Evolutionary conservation across 92 coral and sea anemone species (phyloP).

Genomic region (Bergia puertoricense): DNA sequence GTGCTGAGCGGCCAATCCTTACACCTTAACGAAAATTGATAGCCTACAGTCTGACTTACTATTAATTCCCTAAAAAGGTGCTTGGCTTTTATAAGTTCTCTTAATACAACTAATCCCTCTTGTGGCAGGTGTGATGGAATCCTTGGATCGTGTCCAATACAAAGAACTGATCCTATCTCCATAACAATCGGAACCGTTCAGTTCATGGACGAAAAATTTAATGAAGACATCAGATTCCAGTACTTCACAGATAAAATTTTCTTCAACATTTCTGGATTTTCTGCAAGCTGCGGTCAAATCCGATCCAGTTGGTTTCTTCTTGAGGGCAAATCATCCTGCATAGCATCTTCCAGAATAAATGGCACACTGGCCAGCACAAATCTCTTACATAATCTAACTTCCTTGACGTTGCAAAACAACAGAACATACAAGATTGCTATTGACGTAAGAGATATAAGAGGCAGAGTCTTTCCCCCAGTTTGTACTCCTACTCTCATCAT

Average conservation of each 20-base stretch:
- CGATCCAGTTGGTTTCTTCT: conserved; percentile 39
- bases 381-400: conserved; percentile 49
- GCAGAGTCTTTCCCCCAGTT: conserved; percentile 54
- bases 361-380: conserved; percentile 49
- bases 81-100: neutral
- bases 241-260: conserved; percentile 15
- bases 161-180: conserved; percentile 9
- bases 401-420: conserved; percentile 59
- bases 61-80: no score
- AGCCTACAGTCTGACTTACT: no score
- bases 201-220: conserved; percentile 13
- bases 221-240: conserved; percentile 20
- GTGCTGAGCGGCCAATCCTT: no score
- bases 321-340: conserved; percentile 48
- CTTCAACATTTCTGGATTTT: conserved; percentile 36
- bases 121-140: conserved; percentile 37
- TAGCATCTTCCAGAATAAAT: conserved; percentile 37
- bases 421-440: conserved; percentile 69
- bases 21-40: no score
- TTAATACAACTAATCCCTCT: neutral
- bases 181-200: conserved; percentile 9
- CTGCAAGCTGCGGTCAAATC: conserved; percentile 37
- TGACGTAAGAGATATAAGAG: conserved; percentile 73
- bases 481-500: conserved; percentile 68
- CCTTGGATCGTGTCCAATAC: conserved; percentile 39